phyloP scores from a whole-genome alignment of 2,113 vertebrate species.

The Eulacestoma nigropectus region DNA sequence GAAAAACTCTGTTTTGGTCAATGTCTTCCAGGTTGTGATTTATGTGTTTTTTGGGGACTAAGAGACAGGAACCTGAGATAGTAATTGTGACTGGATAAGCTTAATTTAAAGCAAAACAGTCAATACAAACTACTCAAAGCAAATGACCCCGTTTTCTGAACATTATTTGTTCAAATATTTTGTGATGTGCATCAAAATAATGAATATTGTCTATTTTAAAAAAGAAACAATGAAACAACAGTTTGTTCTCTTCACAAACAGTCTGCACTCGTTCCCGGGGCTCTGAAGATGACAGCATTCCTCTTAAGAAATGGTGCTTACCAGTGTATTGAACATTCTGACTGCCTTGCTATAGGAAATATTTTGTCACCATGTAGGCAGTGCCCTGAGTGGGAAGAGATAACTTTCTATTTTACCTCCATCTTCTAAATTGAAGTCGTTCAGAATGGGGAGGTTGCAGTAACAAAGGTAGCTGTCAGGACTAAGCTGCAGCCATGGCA shows the following conservation, averaged over 20 bases:
- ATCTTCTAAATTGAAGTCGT: neutral
- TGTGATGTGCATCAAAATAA: neutral
- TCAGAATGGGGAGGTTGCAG: neutral
- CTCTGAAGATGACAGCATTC: neutral
- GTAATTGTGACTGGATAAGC: neutral
- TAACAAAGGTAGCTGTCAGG: neutral
- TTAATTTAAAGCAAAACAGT: neutral
- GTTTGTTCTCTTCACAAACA: neutral
- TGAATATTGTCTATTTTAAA: neutral
- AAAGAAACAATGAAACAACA: neutral
- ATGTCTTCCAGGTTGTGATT: neutral
- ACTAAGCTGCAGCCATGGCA: neutral
- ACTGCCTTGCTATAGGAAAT: neutral
- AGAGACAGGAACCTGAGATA: neutral
- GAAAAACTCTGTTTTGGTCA: neutral
- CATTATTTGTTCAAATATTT: neutral
- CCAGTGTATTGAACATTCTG: neutral
- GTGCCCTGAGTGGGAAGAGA: neutral
- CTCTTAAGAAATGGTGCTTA: neutral
- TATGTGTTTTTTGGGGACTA: neutral
- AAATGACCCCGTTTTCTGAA: neutral
- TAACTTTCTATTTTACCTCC: neutral
- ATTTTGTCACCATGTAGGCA: neutral
- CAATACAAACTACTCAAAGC: neutral
- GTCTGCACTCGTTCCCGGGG: neutral